Evolutionary conservation across 2,888 invertebrate species (phyloP).

Genomic region (Brachypterus glaber): DNA sequence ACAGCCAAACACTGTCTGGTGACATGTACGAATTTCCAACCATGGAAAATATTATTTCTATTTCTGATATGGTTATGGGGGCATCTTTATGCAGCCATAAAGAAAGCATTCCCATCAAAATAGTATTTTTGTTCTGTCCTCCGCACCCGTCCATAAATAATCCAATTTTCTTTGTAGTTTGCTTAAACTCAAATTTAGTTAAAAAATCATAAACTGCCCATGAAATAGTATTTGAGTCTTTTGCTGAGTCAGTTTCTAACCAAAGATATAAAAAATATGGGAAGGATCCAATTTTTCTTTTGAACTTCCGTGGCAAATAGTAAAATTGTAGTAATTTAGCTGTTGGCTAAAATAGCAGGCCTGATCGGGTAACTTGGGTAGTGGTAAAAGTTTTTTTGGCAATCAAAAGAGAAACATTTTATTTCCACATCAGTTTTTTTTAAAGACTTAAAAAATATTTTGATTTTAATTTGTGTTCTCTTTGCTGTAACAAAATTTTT

Average conservation of each 20-base stretch:
- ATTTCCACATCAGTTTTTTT: too few species aligned
- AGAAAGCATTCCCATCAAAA: constrained; percentile 9
- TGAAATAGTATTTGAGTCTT: constrained; percentile 11
- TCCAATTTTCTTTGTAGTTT: too few species aligned
- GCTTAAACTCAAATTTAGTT: too few species aligned
- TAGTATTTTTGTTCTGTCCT: constrained; percentile 10
- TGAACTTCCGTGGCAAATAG: constrained; percentile 8
- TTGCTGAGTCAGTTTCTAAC: constrained; percentile 5
- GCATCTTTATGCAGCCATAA: constrained; percentile 7
- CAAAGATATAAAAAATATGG: constrained; percentile 5
- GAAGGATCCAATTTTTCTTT: constrained; percentile 5
- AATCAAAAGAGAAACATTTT: too few species aligned
- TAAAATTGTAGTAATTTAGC: constrained; percentile 13
- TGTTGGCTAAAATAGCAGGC: constrained; percentile 9
- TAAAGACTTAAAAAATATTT: too few species aligned
- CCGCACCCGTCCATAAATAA: constrained; percentile 12
- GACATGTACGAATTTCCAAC: too few species aligned
- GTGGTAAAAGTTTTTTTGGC: constrained; percentile 9
- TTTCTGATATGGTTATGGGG: constrained; percentile 1
- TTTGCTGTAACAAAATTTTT: too few species aligned
- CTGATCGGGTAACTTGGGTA: constrained; percentile 14
- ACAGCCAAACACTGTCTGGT: too few species aligned
- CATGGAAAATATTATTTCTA: too few species aligned
- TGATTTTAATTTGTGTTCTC: too few species aligned
- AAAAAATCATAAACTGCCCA: constrained; percentile 2